Percentiles rank a stretch among this genome's conserved stretches.
Evolutionary conservation across 2,113 vertebrate species (phyloP).

Genomic region (Meles meles): DNA sequence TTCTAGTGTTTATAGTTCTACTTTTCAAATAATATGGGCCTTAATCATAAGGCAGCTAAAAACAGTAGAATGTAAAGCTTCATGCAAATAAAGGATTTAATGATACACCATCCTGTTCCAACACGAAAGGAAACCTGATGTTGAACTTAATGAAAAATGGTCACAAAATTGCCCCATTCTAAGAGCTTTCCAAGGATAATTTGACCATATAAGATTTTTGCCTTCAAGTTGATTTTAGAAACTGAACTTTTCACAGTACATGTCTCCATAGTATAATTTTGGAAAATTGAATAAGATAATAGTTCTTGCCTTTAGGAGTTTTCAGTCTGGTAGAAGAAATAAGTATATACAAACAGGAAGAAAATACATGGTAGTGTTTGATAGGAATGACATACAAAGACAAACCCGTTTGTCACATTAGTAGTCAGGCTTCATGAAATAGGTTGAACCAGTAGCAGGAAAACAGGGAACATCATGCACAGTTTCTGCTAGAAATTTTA

Average conservation of each 20-base stretch:
- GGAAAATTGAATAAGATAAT: not conserved
- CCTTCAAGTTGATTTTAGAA: not conserved
- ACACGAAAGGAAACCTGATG: not conserved
- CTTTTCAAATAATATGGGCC: not conserved
- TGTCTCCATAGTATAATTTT: not conserved
- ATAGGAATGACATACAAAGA: not conserved
- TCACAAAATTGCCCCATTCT: not conserved
- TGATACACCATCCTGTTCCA: not conserved
- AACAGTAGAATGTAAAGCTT: not conserved
- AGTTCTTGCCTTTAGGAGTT: not conserved
- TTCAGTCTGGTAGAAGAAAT: not conserved
- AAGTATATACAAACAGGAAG: not conserved
- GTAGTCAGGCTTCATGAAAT: not conserved
- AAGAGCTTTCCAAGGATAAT: slow-evolving; percentile 6
- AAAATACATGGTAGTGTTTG: not conserved
- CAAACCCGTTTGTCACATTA: not conserved
- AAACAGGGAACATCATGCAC: not conserved
- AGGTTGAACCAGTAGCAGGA: not conserved
- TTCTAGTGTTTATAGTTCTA: not conserved
- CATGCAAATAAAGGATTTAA: not conserved
- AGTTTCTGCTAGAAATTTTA: not conserved
- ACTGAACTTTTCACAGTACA: not conserved
- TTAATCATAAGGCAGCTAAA: not conserved
- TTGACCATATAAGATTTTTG: not conserved
- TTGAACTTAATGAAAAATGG: not conserved